Evolutionary conservation across 2,113 vertebrate genomes (phyloP).

Genomic region (Ascaphus truei): DNA sequence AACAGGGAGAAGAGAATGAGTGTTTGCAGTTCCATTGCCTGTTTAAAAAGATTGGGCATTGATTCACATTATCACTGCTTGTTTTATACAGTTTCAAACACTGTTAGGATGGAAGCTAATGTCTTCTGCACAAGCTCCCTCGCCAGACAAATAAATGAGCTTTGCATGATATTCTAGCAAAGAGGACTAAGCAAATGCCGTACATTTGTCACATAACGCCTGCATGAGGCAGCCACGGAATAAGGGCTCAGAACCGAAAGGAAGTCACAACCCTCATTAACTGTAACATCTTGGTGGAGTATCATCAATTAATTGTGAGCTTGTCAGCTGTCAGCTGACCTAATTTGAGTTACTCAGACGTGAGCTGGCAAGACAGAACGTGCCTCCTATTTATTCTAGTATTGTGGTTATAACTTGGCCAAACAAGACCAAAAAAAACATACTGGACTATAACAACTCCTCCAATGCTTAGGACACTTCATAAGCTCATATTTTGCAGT

Average conservation of each 20-base stretch:
- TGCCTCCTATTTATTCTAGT: not conserved
- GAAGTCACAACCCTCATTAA: conserved; percentile 7
- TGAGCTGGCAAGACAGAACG: not conserved
- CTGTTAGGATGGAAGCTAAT: too few relatives aligned
- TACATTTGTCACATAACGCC: too few relatives aligned
- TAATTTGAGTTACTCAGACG: not conserved
- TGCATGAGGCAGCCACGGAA: too few relatives aligned
- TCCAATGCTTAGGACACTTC: not conserved
- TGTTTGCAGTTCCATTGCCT: too few relatives aligned
- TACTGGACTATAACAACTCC: not conserved
- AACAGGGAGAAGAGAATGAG: too few relatives aligned
- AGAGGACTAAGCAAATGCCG: not conserved
- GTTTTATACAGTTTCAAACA: too few relatives aligned
- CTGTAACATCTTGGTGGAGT: not conserved
- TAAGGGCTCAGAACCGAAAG: not conserved
- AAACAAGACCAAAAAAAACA: not conserved
- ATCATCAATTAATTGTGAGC: not conserved
- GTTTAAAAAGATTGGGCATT: too few relatives aligned
- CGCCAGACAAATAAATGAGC: too few relatives aligned
- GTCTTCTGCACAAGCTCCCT: too few relatives aligned
- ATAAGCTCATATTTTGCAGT: not conserved
- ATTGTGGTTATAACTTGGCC: not conserved
- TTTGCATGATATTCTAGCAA: not conserved
- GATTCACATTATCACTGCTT: too few relatives aligned
- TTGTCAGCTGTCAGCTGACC: not conserved